Base-by-base conservation (phyloP, 2,888 invertebrate species). In the Eilema griseolum region DNA sequence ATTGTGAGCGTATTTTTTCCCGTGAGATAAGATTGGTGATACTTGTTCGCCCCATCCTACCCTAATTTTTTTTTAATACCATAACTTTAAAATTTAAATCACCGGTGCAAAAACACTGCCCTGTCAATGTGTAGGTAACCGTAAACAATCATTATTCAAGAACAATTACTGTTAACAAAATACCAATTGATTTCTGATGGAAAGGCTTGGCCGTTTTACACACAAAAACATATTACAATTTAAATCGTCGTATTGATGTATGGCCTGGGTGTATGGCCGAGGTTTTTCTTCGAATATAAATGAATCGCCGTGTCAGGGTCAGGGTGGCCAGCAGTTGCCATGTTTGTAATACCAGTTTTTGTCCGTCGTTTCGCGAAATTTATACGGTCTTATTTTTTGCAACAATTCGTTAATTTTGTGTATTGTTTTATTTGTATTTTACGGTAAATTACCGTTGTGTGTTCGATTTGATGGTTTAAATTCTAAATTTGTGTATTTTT, bases 191-290 rank as follows among this genome's bases (percentile, higher is more conserved):
- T 82, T 80, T 68, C 80, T 84, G 87, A 82, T 84, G 82, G 84
- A 86, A n/a, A 85, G 85, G 76, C 70, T 72, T 67, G 24, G 46
- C 56, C 68, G 76, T 75, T 76, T 80, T 81, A 82, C 78, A 84
- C 81, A 86, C 80, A 86, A 85, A 84, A 87, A 86, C 81, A 80
- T 87, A 88, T 88, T 85, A 88, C 87, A 85, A 85, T 86, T 88
- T 89, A 88, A 89, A 89, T 88, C 81, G 86, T 82, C 80, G 73
- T 79, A 86, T 86, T 86, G 86, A 86, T 85, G 78, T 78, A 83
- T 66, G 83, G 76, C 70, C 46, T 61, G 31, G 59, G 60, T 66
- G 69, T 59, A 66, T 37, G 66, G 61, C 74, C 73, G 78, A 83
- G 73, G 83, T 84, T 84, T 84, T 86, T 85, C 81, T 78, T 75